These are phyloP conservation scores for Scaptomyza hsui DNA, from an alignment of 1,140 invertebrate species.

Conservation along the genomic window DNA sequence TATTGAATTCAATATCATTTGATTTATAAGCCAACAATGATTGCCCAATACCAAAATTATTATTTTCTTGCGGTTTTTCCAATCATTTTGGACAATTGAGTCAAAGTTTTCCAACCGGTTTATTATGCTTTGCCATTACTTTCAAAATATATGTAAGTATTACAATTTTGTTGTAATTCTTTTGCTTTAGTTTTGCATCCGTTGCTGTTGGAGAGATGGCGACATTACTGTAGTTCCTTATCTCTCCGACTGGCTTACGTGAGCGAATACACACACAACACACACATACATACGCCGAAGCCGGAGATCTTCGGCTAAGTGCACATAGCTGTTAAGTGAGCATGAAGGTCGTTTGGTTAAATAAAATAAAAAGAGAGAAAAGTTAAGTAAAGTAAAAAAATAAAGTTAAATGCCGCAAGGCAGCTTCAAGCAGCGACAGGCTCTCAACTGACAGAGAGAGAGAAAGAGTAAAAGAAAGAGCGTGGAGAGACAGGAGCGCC, in stretches of 20 bases:
- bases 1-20: constrained; percentile 23
- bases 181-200: constrained; percentile 12
- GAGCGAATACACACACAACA: constrained; percentile 39
- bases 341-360: constrained; percentile 72
- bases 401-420: constrained; percentile 34
- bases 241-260: constrained; percentile 54
- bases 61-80: constrained; percentile 17
- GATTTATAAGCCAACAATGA: neutral
- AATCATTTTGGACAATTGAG: constrained; percentile 17
- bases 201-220: neutral
- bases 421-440: constrained; percentile 20
- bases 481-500: constrained; percentile 33
- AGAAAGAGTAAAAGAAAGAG: neutral
- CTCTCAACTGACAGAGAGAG: neutral
- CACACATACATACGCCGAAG: constrained; percentile 16
- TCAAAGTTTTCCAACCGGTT: constrained; percentile 6
- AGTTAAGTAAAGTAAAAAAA: constrained; percentile 18
- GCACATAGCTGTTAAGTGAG: constrained; percentile 68
- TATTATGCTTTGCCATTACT: neutral
- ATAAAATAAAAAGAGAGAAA: constrained; percentile 50
- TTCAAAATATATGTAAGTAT: neutral
- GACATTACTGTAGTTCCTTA: constrained; percentile 11
- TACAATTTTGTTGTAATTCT: constrained; percentile 1
- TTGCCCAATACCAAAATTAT: constrained; percentile 2
- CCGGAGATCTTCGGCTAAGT: constrained; percentile 37